Evolutionary conservation across 2,888 invertebrate genomes (phyloP).

Genomic region (Alentia gelatinosa): DNA sequence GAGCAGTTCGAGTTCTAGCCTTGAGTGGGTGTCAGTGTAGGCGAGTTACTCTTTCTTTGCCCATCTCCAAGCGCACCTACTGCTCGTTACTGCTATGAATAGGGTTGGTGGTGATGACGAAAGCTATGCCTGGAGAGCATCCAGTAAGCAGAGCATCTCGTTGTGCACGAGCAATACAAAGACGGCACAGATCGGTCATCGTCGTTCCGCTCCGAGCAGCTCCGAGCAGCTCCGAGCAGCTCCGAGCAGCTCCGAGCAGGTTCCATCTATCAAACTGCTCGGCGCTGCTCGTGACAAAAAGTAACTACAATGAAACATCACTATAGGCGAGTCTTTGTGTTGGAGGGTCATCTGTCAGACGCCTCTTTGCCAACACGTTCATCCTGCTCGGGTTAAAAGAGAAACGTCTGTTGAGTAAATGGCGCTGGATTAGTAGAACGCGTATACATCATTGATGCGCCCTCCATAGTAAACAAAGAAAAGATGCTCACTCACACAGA

Average conservation of each 20-base stretch:
- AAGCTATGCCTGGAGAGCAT: not conserved
- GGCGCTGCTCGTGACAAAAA: not conserved
- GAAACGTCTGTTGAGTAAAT: too few species aligned
- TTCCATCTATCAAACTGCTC: not conserved
- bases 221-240: not conserved
- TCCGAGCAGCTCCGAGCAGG: not conserved
- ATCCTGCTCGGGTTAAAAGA: not conserved
- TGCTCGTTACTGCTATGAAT: too few species aligned
- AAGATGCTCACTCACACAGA: too few species aligned
- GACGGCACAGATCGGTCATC: not conserved
- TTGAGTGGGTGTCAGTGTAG: too few species aligned
- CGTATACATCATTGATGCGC: too few species aligned
- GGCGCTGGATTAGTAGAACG: too few species aligned
- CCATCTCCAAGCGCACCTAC: too few species aligned
- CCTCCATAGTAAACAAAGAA: too few species aligned
- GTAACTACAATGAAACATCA: conserved; percentile 3
- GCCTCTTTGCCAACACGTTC: not conserved
- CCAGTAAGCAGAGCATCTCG: not conserved
- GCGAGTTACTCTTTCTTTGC: too few species aligned
- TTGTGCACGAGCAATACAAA: not conserved
- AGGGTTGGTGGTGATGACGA: too few species aligned
- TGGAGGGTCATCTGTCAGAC: not conserved
- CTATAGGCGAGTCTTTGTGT: not conserved
- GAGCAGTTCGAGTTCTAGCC: too few species aligned
- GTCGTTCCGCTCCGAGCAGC: not conserved